Evolutionary conservation across 2,888 invertebrate species (phyloP), one percentile per base, ranked within the genome.

Genomic region (Eupelmus urozonus): DNA sequence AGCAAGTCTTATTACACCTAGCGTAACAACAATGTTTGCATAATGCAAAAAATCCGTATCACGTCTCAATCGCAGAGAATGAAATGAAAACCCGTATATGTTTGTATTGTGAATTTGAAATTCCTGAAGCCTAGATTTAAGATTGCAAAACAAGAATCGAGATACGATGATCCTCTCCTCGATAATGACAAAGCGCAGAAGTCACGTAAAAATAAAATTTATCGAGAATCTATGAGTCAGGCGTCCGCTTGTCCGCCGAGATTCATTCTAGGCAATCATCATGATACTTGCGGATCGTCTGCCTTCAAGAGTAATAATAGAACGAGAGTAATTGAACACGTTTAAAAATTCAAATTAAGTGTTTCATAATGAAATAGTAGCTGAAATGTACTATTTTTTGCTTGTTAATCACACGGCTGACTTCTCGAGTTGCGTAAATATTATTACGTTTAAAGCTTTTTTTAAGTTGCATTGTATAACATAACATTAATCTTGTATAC

Each of bases 161-260:
- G 57, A 40, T 57, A 7, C 7, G 40, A 23, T 34, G 34, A 34
- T 34, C 9, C 34, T 34, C 34, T 34, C 9, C 53, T 34, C 16
- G 40, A 57, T 69, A 57, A 45, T 20, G 1, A 53, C 25, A 11
- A 5, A 5, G 7, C 18, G 29, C 13, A 40, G 45, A 23, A 71
- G 40, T 71, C 60, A 49, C 40, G 71, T 71, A 71, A 71, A 71
- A 71, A 60, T 51, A 27, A 62, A 62, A 53, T 53, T 55, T 42
- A 42, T 63, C 63, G n/a, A 51, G 40, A 40, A 53, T 34, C 40
- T 11, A 62, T 49, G 59, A 59, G 18, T 70, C 59, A 60, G n/a
- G n/a, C n/a, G n/a, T n/a, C n/a, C n/a, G n/a, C n/a, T n/a, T n/a
- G n/a, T 18, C 34, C 13, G 16, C 29, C 13, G 13, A 29, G n/a